These are phyloP conservation scores for Hestina assimilis DNA, from an alignment of 1,140 invertebrate genomes.

Conservation along the genomic window DNA sequence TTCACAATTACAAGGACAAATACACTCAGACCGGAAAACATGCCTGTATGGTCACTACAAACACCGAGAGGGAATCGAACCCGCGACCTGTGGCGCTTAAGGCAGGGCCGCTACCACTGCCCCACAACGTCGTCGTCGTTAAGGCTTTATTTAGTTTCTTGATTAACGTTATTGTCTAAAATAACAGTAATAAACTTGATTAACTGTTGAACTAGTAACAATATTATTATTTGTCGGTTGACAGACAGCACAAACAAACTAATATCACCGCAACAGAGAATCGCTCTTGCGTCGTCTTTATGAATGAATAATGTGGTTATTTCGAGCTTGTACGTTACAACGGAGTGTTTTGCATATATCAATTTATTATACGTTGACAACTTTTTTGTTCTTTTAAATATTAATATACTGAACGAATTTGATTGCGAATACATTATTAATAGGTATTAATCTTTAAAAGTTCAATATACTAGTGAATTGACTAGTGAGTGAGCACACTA, in stretches of 20 bases:
- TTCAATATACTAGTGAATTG: too few relatives aligned
- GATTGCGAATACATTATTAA: constrained; percentile 16
- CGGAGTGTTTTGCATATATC: constrained; percentile 31
- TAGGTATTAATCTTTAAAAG: constrained; percentile 1
- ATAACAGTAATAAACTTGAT: background rate
- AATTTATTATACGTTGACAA: constrained; percentile 26
- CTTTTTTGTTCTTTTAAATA: constrained; percentile 17
- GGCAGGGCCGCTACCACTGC: too few relatives aligned
- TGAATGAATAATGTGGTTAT: constrained; percentile 51
- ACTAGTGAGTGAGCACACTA: too few relatives aligned
- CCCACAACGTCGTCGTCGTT: too few relatives aligned
- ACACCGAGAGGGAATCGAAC: too few relatives aligned
- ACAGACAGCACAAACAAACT: constrained; percentile 28
- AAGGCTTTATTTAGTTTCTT: too few relatives aligned
- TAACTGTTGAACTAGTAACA: constrained; percentile 5
- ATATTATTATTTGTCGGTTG: constrained; percentile 22
- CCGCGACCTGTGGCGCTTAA: too few relatives aligned
- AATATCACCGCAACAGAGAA: constrained; percentile 36
- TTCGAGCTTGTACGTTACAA: constrained; percentile 34
- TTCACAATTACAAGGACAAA: too few relatives aligned
- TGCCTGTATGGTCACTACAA: too few relatives aligned
- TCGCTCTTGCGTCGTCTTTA: constrained; percentile 38
- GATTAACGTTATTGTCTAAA: background rate
- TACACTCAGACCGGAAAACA: too few relatives aligned
- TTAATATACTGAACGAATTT: constrained; percentile 12